Base-by-base conservation (phyloP, 2,113 vertebrate species). In the Crotalus viridis region DNA sequence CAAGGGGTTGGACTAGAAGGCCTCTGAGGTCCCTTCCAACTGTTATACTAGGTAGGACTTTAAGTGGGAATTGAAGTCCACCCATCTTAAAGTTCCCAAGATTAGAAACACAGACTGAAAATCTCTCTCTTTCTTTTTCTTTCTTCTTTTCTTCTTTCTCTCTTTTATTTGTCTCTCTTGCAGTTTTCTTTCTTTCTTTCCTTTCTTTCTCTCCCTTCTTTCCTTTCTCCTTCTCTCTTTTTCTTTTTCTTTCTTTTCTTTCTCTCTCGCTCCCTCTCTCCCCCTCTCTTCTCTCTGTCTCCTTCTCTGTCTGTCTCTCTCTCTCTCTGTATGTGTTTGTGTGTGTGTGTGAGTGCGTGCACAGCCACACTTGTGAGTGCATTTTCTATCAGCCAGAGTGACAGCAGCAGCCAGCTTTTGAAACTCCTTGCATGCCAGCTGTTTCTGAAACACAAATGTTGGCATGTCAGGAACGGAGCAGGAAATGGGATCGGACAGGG, bases 401-500 rank as follows among this genome's bases (percentile, higher is more conserved):
- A 69, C 64, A 15, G 64, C 12, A 69, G 10, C 2, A 12, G 64
- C 64, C 28, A 2, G 12, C 2, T 5, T 5, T 28, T n/a, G 61
- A n/a, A 4, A 12, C 12, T 2, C 3, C 61, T 12, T 69, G 28
- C 61, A 13, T 13, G 12, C 64, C 64, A n/a, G 64, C 64, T 69
- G 64, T n/a, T 69, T n/a, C 28, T 2, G 12, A 4, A 93, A 90
- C 88, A 92, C 92, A 96, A 95, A 95, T 26, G 94, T 89, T 95
- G 94, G 96, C 87, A 85, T 15, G 1, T 3, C 3, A 87, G 59
- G 86, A 46, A 43, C 9, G 46, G 21, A 52, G 2, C 46, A 92
- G 64, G 9, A 46, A 94, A 96, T 90, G 92, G 92, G 93, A 96
- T 95, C 94, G 96, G 94, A 95, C 96, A 94, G 94, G 93, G 94